Evolutionary conservation across 2,113 vertebrate genomes (phyloP).

Genomic region (Nibea albiflora): DNA sequence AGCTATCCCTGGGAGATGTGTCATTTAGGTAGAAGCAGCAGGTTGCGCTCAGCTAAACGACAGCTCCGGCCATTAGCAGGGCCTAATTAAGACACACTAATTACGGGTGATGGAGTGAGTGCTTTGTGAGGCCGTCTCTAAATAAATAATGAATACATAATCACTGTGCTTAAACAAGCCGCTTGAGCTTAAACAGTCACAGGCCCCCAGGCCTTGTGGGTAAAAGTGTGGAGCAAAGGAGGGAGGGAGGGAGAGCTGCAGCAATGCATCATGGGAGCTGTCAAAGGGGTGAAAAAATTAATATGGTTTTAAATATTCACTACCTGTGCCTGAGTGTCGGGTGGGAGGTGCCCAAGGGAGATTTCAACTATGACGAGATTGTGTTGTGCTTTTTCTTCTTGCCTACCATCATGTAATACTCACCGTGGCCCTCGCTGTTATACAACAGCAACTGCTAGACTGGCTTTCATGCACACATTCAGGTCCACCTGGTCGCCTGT

Average conservation of each 20-base stretch:
- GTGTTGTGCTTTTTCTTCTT: conserved; percentile 31
- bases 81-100: conserved; percentile 80
- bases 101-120: conserved; percentile 82
- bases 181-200: conserved; percentile 73
- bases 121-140: conserved; percentile 66
- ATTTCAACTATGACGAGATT: conserved; percentile 45
- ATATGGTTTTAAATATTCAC: conserved; percentile 77
- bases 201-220: conserved; percentile 65
- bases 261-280: conserved; percentile 73
- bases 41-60: conserved; percentile 72
- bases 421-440: neutral
- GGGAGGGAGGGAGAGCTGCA: conserved; percentile 39
- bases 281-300: conserved; percentile 58
- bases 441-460: conserved; percentile 11
- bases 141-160: conserved; percentile 84
- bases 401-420: conserved; percentile 17
- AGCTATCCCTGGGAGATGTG: conserved; percentile 67
- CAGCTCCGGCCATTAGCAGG: conserved; percentile 75
- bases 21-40: conserved; percentile 72
- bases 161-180: conserved; percentile 77
- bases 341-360: conserved; percentile 60
- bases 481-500: neutral
- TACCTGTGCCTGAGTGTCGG: conserved; percentile 54
- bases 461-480: conserved; percentile 9
- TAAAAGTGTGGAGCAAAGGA: conserved; percentile 48